Evolutionary conservation across 92 coral and sea anemone species (phyloP).

Genomic region (Porites evermanni): DNA sequence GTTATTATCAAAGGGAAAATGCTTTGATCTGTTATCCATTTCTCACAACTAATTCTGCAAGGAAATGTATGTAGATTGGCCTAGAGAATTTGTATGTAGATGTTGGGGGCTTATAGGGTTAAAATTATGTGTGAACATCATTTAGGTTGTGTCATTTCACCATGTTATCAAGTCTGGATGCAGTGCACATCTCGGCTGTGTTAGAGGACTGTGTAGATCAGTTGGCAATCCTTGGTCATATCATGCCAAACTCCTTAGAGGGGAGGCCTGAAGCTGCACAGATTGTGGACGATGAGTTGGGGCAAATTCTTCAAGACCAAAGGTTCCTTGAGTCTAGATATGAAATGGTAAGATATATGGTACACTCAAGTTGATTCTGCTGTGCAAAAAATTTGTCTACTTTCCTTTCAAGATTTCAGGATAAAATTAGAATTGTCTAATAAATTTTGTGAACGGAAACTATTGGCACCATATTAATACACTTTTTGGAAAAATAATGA

Average conservation of each 20-base stretch:
- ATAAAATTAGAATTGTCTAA: no score
- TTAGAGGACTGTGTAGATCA: slow-evolving; percentile 97
- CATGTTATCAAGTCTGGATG: slow-evolving; percentile 91
- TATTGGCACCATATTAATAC: no score
- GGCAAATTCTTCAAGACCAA: slow-evolving; percentile 93
- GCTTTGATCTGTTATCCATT: no score
- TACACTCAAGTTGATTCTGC: not conserved
- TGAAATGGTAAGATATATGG: slow-evolving; percentile 77
- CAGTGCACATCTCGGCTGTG: slow-evolving; percentile 90
- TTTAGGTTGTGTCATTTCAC: slow-evolving; percentile 14
- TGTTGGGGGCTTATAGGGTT: no score
- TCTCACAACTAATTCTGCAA: no score
- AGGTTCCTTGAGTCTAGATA: slow-evolving; percentile 87
- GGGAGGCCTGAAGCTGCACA: slow-evolving; percentile 88
- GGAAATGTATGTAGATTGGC: no score
- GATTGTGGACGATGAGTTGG: slow-evolving; percentile 97
- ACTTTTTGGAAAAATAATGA: no score
- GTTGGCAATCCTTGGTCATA: slow-evolving; percentile 94
- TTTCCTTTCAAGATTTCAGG: no score
- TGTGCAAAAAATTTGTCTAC: not conserved
- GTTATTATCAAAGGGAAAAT: no score
- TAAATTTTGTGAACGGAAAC: no score
- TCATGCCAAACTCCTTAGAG: slow-evolving; percentile 91
- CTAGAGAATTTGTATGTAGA: no score
- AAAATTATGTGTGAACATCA: not conserved